A percentile compares a stretch with the other conserved stretches of the same genome.
Evolutionary conservation across 2,797 vertebrate species (phyloP).

Genomic region (Sebastes oblongus): DNA sequence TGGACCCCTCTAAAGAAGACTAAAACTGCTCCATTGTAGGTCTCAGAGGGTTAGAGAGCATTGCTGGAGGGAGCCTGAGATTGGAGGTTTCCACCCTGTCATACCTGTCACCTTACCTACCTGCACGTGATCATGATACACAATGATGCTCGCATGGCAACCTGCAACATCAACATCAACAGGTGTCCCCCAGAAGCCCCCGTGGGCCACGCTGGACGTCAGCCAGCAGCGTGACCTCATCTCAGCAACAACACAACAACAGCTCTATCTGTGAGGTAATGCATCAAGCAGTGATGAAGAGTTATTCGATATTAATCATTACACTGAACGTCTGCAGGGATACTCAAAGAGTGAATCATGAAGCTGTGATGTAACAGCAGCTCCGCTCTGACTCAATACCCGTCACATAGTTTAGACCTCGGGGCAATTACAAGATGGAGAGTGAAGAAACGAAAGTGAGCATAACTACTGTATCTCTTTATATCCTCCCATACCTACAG

Average conservation of each 20-base stretch:
- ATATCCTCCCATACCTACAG: background rate
- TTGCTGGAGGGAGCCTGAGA: too few relatives aligned
- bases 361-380: conserved; percentile 12
- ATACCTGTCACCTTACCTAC: too few relatives aligned
- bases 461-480: background rate
- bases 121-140: too few relatives aligned
- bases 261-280: background rate
- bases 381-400: conserved; percentile 9
- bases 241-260: background rate
- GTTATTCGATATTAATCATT: conserved; percentile 15
- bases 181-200: background rate
- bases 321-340: background rate
- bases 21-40: too few relatives aligned
- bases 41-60: too few relatives aligned
- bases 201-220: background rate
- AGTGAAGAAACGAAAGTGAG: conserved; percentile 8
- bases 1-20: too few relatives aligned
- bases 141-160: background rate
- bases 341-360: background rate
- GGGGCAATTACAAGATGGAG: background rate
- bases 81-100: too few relatives aligned
- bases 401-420: background rate
- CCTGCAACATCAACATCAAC: conserved; percentile 13
- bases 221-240: background rate
- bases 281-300: background rate